Evolutionary conservation across 1,140 invertebrate genomes (phyloP).

Genomic region (Myzus persicae): DNA sequence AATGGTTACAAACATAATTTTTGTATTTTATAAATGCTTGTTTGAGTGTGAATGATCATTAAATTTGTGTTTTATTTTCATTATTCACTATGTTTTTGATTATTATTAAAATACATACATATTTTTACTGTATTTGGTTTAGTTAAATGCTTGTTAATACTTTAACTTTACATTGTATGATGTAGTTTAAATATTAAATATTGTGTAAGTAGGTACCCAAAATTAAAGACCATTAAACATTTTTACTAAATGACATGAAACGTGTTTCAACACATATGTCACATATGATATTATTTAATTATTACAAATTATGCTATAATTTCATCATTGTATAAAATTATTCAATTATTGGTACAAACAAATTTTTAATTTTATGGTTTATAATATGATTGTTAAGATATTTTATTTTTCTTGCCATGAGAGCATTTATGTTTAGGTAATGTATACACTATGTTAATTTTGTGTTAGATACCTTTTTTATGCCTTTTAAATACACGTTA

Average conservation of each 20-base stretch:
- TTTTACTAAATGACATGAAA: neutral
- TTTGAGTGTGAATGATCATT: neutral
- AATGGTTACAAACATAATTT: neutral
- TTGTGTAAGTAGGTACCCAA: neutral
- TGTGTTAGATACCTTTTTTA: neutral
- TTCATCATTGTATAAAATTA: neutral
- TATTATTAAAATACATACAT: neutral
- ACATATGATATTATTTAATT: neutral
- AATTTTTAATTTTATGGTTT: neutral
- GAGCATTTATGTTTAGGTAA: neutral
- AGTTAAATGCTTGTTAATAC: neutral
- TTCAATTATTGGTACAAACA: neutral
- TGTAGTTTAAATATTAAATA: neutral
- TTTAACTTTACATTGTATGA: neutral
- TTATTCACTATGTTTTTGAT: neutral
- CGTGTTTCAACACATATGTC: too few relatives aligned
- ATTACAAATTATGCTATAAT: neutral
- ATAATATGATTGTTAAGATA: neutral
- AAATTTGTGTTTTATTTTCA: neutral
- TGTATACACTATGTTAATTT: neutral
- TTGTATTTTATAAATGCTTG: neutral
- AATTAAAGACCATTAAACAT: neutral
- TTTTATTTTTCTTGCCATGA: neutral
- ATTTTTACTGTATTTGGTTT: neutral
- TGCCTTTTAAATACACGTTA: neutral